Evolutionary conservation across 1,140 invertebrate genomes (phyloP), one percentile per base, ranked within the genome.

Genomic region (Wiebesia pumilae): DNA sequence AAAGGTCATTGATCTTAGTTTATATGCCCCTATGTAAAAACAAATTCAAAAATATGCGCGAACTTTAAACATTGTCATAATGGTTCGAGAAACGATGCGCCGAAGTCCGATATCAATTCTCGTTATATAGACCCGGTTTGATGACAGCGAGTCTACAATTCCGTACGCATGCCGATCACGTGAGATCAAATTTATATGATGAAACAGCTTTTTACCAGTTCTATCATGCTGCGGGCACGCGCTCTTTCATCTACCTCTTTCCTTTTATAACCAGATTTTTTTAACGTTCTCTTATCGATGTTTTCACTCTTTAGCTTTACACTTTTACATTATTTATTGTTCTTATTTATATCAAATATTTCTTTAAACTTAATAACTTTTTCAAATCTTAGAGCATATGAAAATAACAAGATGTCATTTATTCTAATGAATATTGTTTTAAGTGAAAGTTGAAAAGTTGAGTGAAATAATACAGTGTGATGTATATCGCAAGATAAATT

Each of bases 91-190:
- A 16, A 75, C 71, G 38, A 75, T 38, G 10, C 71, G 21, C 43
- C 30, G 24, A 40, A 40, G 21, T 67, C 35, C 14, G 33, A 58
- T 35, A 58, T 27, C 27, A 62, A 43, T 75, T 75, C 38, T 75
- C 7, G 71, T 75, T 43, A 75, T 75, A 38, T 75, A 75, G 71
- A 38, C 58, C 47, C 58, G 19, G 67, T 27, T 33, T 54, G 40
- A 40, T 54, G 27, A 71, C 38, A 43, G 73, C 73, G 47, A n/a
- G 1, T 24, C 71, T 58, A 77, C 33, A 40, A 43, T 65, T 51
- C 30, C n/a, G 58, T 19, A 75, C 84, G 67, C 79, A 54, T 85
- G 67, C 38, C 77, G 33, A 85, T 85, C 84, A 85, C 79, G 84
- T 85, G 84, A 85, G 62, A 85, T 54, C 62, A 85, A 85, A 69